phyloP scores from a whole-genome alignment of 2,888 invertebrate species.

The Desoria tigrina region DNA sequence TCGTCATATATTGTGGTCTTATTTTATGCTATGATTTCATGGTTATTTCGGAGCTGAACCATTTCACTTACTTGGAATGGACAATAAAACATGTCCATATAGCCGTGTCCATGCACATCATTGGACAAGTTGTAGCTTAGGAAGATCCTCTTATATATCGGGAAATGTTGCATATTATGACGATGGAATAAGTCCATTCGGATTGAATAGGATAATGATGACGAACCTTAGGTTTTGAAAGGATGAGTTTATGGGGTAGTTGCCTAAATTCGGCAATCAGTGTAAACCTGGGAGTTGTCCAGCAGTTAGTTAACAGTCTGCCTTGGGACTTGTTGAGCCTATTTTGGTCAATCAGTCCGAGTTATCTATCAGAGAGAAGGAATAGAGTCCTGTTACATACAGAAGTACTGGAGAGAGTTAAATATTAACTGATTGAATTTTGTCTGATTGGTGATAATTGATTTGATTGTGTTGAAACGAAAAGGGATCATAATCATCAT shows the following conservation, averaged over 20 bases:
- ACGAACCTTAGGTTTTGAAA: no score
- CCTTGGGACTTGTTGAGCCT: constrained; percentile 15
- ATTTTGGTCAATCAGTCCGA: constrained; percentile 18
- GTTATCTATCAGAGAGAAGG: constrained; percentile 7
- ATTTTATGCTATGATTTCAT: no score
- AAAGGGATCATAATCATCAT: constrained; percentile 32
- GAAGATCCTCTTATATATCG: no score
- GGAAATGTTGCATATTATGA: no score
- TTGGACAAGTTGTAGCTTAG: no score
- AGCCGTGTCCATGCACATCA: no score
- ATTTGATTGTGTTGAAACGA: constrained; percentile 51
- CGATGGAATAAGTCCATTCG: no score
- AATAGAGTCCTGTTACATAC: background rate
- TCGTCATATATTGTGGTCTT: no score
- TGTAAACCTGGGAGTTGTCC: constrained; percentile 36
- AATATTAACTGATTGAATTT: constrained; percentile 53
- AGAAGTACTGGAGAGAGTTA: constrained; percentile 13
- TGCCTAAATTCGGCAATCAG: constrained; percentile 45
- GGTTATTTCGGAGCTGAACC: no score
- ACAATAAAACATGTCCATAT: no score
- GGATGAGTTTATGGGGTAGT: constrained; percentile 9
- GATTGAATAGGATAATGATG: no score
- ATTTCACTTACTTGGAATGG: no score
- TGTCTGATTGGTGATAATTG: constrained; percentile 54
- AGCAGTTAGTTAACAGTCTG: constrained; percentile 16